Conservation (phyloP, 1,140 invertebrate species). For the Neodiprion virginianus region DNA sequence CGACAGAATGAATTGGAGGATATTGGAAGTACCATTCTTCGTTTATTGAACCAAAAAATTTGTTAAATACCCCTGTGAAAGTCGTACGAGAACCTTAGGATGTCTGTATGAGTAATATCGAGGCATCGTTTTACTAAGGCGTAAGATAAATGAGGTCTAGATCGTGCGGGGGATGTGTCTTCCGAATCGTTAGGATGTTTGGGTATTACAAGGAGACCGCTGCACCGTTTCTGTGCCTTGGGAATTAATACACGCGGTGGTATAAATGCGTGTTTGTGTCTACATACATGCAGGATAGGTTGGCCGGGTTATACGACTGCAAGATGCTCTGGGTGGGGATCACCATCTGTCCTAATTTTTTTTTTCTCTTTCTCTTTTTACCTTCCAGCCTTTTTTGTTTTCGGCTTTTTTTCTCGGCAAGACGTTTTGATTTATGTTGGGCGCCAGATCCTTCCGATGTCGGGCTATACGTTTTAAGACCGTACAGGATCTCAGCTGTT, state of each 20-base stretch:
- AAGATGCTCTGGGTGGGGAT: constrained; percentile 8
- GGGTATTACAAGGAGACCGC: neutral
- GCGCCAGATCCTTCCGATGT: constrained; percentile 15
- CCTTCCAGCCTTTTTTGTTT: neutral
- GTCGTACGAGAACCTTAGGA: too few relatives aligned
- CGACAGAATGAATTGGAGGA: too few relatives aligned
- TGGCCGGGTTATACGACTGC: neutral
- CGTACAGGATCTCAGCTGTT: neutral
- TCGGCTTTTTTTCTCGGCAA: neutral
- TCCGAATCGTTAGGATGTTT: neutral
- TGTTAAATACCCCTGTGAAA: too few relatives aligned
- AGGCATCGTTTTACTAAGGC: too few relatives aligned
- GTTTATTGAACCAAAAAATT: too few relatives aligned
- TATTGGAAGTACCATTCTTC: too few relatives aligned
- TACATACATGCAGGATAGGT: neutral
- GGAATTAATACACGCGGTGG: neutral
- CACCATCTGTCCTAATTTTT: constrained; percentile 14
- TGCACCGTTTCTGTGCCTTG: neutral
- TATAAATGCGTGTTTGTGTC: neutral
- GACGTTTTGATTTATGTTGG: constrained; percentile 12
- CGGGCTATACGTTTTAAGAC: neutral
- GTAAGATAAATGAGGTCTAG: too few relatives aligned
- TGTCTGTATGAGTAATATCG: too few relatives aligned
- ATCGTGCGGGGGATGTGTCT: neutral
- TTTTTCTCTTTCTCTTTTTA: constrained; percentile 5